Conservation (phyloP, 2,113 vertebrate genomes). For the Hemiscyllium ocellatum region DNA sequence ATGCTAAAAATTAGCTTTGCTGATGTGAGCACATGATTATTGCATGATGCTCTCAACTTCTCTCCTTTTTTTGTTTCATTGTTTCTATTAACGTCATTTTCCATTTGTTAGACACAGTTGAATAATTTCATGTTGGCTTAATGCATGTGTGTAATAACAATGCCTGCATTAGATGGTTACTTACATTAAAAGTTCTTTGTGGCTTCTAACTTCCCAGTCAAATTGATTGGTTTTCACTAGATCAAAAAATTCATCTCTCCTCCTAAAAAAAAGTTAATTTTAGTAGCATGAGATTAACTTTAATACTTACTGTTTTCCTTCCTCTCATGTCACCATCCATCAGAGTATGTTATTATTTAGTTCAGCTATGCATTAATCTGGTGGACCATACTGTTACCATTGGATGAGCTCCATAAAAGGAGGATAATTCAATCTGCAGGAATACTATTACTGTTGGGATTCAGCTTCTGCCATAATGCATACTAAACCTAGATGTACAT, state of each 20-base stretch:
- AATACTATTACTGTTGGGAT: not conserved
- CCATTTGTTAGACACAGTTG: not conserved
- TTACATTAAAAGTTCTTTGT: constrained; percentile 86
- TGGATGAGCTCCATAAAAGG: not conserved
- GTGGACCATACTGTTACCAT: not conserved
- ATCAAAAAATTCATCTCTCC: constrained; percentile 86
- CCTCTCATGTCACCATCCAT: too few relatives aligned
- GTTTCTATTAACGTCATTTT: not conserved
- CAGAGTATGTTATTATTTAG: not conserved
- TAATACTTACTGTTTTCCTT: not conserved
- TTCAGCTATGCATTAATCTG: not conserved
- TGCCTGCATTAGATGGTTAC: not conserved
- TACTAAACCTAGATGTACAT: not conserved
- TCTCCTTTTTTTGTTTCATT: too few relatives aligned
- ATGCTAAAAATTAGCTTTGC: not conserved
- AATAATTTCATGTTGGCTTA: not conserved
- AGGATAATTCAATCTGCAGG: not conserved
- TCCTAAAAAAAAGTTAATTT: constrained; percentile 53
- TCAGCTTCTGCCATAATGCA: not conserved
- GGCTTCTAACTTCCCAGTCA: constrained; percentile 74
- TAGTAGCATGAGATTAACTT: not conserved
- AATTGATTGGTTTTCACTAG: constrained; percentile 84
- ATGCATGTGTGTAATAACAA: too few relatives aligned
- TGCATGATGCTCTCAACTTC: not conserved
- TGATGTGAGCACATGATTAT: not conserved